These are phyloP conservation scores for Drosophila nigrodunni DNA, from an alignment of 1,140 invertebrate species.

Conservation along the genomic window DNA sequence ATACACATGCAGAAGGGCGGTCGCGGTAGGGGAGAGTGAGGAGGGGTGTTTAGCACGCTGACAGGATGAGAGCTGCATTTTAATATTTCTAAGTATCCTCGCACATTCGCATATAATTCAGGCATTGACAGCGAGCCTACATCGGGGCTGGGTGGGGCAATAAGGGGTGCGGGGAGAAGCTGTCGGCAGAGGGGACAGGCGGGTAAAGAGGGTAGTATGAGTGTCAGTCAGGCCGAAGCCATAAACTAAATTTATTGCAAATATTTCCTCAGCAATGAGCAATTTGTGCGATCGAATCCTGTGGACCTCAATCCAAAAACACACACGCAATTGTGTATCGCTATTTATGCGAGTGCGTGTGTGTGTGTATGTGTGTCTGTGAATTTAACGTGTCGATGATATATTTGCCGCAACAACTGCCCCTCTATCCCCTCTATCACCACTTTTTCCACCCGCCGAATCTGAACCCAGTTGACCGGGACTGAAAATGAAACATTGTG, in stretches of 20 bases:
- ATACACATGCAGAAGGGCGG: background rate
- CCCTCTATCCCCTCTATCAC: background rate
- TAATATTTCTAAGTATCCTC: constrained; percentile 78
- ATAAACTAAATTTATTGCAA: constrained; percentile 84
- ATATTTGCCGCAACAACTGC: constrained; percentile 60
- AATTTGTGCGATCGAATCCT: constrained; percentile 82
- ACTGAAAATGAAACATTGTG: constrained; percentile 38
- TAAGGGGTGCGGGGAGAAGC: background rate
- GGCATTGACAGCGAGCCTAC: constrained; percentile 73
- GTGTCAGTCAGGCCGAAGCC: constrained; percentile 76
- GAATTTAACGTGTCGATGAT: constrained; percentile 78
- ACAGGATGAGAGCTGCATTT: constrained; percentile 67
- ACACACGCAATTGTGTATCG: constrained; percentile 19
- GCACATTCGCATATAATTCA: constrained; percentile 78
- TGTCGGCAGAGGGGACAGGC: background rate
- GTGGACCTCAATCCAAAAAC: constrained; percentile 32
- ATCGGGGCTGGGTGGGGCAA: background rate
- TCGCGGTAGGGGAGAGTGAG: background rate
- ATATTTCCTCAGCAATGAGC: constrained; percentile 84
- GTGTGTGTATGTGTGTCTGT: constrained; percentile 26
- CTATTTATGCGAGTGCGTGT: background rate
- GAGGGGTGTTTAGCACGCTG: constrained; percentile 1
- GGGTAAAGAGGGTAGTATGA: background rate
- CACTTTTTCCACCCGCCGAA: constrained; percentile 13
- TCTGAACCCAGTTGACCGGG: constrained; percentile 53